These are phyloP conservation scores for Chamaetylas fuelleborni DNA, from an alignment of 2,113 vertebrate genomes.

Conservation along the genomic window DNA sequence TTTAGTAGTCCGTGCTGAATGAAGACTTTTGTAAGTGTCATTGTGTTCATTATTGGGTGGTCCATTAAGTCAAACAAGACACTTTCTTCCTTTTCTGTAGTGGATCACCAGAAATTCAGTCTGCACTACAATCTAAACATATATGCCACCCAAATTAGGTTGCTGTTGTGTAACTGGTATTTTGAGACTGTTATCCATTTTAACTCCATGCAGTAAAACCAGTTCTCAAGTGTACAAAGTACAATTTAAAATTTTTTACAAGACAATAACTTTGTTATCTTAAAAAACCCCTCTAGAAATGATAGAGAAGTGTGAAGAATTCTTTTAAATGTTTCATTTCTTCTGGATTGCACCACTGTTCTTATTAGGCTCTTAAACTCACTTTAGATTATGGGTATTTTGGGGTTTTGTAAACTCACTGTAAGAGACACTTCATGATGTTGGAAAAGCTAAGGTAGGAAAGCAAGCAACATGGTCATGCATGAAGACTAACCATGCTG, in stretches of 20 bases:
- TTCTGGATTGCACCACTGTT: not conserved
- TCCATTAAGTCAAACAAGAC: not conserved
- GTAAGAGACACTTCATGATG: not conserved
- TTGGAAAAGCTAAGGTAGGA: not conserved
- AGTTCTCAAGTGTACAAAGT: not conserved
- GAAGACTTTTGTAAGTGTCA: not conserved
- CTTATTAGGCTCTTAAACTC: not conserved
- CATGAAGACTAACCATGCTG: not conserved
- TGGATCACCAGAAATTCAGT: not conserved
- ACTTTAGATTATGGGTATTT: not conserved
- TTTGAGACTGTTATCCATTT: not conserved
- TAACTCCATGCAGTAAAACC: not conserved
- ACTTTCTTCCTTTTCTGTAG: not conserved
- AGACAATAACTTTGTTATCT: not conserved
- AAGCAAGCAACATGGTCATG: not conserved
- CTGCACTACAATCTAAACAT: not conserved
- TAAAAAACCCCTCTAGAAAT: not conserved
- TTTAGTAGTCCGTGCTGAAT: not conserved
- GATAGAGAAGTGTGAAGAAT: fast-evolving
- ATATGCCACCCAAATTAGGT: not conserved
- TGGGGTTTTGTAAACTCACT: not conserved
- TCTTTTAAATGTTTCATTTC: not conserved
- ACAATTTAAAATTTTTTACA: not conserved
- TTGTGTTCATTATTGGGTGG: not conserved
- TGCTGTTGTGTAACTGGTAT: not conserved